Conservation (phyloP, 2,113 vertebrate genomes). For the Rousettus leschenaultii region DNA sequence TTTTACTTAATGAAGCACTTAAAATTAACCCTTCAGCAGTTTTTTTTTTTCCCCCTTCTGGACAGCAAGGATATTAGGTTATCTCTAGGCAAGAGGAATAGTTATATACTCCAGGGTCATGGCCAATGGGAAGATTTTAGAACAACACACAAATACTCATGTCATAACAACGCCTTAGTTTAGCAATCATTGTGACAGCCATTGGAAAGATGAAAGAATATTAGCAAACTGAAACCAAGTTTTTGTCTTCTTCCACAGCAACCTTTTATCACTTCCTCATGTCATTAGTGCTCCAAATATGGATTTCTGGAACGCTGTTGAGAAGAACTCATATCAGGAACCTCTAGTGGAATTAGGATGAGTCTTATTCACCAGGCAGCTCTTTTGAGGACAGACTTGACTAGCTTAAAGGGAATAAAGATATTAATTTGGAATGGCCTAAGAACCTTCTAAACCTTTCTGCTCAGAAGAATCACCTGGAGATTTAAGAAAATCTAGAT, state of each 20-base stretch:
- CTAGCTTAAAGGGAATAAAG: background rate
- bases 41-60: constrained; percentile 2
- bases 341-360: background rate
- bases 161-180: background rate
- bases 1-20: background rate
- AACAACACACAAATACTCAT: background rate
- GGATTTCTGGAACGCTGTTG: background rate
- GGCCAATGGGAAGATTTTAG: background rate
- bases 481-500: background rate
- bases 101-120: background rate
- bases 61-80: background rate
- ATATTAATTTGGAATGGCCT: background rate
- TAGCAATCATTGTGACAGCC: background rate
- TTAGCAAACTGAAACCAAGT: constrained; percentile 42
- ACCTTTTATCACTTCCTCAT: constrained; percentile 40
- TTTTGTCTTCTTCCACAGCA: background rate
- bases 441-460: background rate
- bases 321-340: background rate
- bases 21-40: background rate
- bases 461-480: background rate
- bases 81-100: background rate
- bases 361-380: background rate
- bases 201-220: constrained; percentile 42
- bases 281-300: background rate
- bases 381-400: background rate